Evolutionary conservation across 2,888 invertebrate genomes (phyloP).

Genomic region (Caenorhabditis sp.): DNA sequence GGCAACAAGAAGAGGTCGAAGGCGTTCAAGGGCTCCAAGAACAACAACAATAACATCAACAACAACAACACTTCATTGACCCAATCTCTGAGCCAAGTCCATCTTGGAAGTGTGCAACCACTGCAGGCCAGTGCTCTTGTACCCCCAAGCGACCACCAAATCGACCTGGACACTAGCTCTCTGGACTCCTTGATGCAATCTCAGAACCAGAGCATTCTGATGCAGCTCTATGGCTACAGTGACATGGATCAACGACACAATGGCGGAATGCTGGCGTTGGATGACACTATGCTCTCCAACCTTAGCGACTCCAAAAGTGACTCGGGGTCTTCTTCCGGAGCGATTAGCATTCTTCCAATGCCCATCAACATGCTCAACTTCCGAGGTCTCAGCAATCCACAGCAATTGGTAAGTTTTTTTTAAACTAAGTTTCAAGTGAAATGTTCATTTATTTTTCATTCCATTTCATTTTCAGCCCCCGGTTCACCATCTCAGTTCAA

Average conservation of each 20-base stretch:
- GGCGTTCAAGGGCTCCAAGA: slow-evolving; percentile 27
- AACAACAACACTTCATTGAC: slow-evolving; percentile 15
- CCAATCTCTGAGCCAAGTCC: slow-evolving; percentile 29
- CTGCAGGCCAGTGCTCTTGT: slow-evolving; percentile 70
- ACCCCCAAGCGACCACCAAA: slow-evolving; percentile 71
- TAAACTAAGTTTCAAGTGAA: neutral
- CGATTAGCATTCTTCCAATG: slow-evolving; percentile 66
- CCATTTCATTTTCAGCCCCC: slow-evolving; percentile 67
- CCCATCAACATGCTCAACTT: slow-evolving; percentile 71
- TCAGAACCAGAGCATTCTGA: slow-evolving; percentile 70
- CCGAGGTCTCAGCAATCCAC: slow-evolving; percentile 47
- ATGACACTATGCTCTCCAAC: slow-evolving; percentile 54
- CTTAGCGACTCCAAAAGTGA: slow-evolving; percentile 56
- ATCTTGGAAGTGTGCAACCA: slow-evolving; percentile 64
- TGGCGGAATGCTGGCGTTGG: slow-evolving; percentile 63
- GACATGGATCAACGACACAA: slow-evolving; percentile 65
- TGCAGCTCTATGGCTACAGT: slow-evolving; percentile 70
- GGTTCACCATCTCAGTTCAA: slow-evolving; percentile 72
- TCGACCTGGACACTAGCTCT: slow-evolving; percentile 73
- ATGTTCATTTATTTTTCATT: too few relatives aligned
- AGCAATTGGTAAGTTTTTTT: slow-evolving; percentile 62
- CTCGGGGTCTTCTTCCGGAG: slow-evolving; percentile 41
- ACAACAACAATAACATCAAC: too few relatives aligned
- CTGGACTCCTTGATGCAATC: slow-evolving; percentile 72
- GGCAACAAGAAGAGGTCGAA: slow-evolving; percentile 67